Base-by-base conservation (phyloP, 2,113 vertebrate genomes). In the Grammomys dolichurus region DNA sequence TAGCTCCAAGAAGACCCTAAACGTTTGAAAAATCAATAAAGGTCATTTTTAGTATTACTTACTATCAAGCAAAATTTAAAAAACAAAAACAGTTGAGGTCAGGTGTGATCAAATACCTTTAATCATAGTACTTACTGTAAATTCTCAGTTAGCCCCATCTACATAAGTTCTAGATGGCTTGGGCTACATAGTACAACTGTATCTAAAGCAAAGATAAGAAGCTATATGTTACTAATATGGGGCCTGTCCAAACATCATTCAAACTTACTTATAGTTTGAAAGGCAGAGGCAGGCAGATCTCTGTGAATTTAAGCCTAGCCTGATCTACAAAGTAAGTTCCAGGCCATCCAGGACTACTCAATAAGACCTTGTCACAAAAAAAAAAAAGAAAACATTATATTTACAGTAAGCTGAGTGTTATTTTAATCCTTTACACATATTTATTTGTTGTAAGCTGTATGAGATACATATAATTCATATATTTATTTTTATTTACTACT, bases 21-120 rank as follows among this genome's bases (percentile, higher is more conserved):
- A 67, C 51, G 78, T n/a, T 93, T 87, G 40, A 87, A 93, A 93
- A 93, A 93, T 65, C 56, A 40, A 5, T 75, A 43, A 69, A 86
- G 17, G 87, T 40, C 8, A 87, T 90, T 81, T 67, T 12, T 28
- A 69, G 54, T 91, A 81, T 48, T 73, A 81, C 63, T 54, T 77
- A 40, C 20, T 84, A 0, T 88, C 7, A 73, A 72, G 51, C 5
- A 94, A 95, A 77, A 46, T 51, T 33, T 16, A 69, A 67, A 67
- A 31, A 63, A 31, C 24, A 65, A 63, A 85, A 46, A 33, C 65
- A 85, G 22, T 67, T 20, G 63, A 22, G 43, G 43, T 28, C 84
- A 86, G 5, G 28, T 31, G 31, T n/a, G 33, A 7, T 36, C 3
- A 36, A n/a, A 58, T 11, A 58, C 9, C 17, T 54, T 56, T n/a